Conservation (phyloP, 1,140 invertebrate genomes). For the Ceratitis capitata region DNA sequence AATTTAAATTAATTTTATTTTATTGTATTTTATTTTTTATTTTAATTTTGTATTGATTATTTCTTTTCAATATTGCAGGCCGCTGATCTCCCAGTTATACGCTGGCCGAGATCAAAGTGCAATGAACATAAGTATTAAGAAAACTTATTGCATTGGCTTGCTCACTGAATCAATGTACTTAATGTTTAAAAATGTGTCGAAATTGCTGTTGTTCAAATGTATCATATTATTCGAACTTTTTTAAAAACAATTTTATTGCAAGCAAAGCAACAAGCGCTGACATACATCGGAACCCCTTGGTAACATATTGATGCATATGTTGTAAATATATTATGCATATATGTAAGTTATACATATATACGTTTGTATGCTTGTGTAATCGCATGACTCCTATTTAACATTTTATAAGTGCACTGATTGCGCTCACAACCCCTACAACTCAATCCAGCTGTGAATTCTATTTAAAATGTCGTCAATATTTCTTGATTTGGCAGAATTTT, state of each 20-base stretch:
- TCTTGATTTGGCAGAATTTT: not conserved
- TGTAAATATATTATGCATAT: not conserved
- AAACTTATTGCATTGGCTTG: not conserved
- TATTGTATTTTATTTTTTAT: no score
- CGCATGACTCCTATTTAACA: not conserved
- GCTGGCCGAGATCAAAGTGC: not conserved
- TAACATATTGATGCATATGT: not conserved
- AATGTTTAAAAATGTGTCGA: conserved; percentile 29
- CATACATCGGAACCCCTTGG: conserved; percentile 1
- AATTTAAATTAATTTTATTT: no score
- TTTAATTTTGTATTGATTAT: not conserved
- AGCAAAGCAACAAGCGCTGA: conserved; percentile 26
- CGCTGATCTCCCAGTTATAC: conserved; percentile 15
- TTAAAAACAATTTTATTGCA: conserved; percentile 27
- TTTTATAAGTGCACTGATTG: not conserved
- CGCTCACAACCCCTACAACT: conserved; percentile 20
- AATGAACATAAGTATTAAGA: not conserved
- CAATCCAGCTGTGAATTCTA: conserved; percentile 36
- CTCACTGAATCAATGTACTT: not conserved
- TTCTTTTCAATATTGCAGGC: not conserved
- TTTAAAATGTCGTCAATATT: conserved; percentile 32
- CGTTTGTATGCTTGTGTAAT: not conserved
- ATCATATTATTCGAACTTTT: conserved; percentile 32
- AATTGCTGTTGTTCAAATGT: conserved; percentile 14
- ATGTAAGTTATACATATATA: not conserved